Base-by-base conservation (phyloP, 1,140 invertebrate species). In the Drosophila kikkawai region DNA sequence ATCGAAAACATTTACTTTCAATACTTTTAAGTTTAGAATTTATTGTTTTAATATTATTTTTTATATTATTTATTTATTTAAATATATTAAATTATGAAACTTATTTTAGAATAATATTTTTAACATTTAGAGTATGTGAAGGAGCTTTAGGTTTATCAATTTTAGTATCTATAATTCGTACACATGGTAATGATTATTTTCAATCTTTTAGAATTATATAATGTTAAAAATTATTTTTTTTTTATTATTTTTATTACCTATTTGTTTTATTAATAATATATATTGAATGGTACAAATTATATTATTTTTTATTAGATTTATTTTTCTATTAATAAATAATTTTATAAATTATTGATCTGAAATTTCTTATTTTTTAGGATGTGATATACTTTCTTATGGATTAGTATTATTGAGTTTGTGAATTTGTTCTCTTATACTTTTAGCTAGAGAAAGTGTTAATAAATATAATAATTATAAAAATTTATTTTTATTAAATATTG, bases 41-140 rank as follows among this genome's bases (percentile, higher is more conserved):
- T 93, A 93, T 94, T 86, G 92, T 94, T 82, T 93, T 94, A 92
- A 90, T 86, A 76, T 78, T 94, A 91, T 94, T 93, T 94, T 92
- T 26, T 48, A 66, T 93, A 78, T 80, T 94, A 79, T 87, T 93
- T 92, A 66, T 94, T 86, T 93, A 92, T 94, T 93, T 94, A 92
- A 91, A 88, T 87, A 76, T 91, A 82, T 88, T 92, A 75, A 79
- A 84, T 78, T 92, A 87, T 93, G 44, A 45, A 45, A 45, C 11
- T 13, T 45, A 45, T 45, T 45, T 45, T 45, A 93, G 92, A 86
- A 94, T 95, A 91, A 91, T 94, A 92, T 95, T 94, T 94, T 93
- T 95, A 93, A 93, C 93, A 76, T 94, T 95, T 93, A 91, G 93
- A 60, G 94, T 94, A 65, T 94, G 94, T 94, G 94, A 95, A 61